Evolutionary conservation across 2,113 vertebrate species (phyloP).

Genomic region (Grantiella picta): DNA sequence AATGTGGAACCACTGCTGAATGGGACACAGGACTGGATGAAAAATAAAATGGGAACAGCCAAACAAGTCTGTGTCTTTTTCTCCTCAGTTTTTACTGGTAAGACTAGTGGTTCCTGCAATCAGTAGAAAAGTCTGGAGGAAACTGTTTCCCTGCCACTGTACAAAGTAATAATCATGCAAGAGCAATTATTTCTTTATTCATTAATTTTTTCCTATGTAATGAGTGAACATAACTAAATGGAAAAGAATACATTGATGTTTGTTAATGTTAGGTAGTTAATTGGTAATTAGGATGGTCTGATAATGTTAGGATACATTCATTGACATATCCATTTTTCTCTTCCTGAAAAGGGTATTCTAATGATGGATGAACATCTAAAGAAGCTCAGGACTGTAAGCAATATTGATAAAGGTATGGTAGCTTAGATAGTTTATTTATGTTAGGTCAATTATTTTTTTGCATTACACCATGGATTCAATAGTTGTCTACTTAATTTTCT

Average conservation of each 20-base stretch:
- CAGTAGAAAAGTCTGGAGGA: not conserved
- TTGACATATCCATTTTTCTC: not conserved
- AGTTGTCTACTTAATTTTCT: not conserved
- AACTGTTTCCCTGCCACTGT: not conserved
- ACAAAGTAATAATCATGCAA: not conserved
- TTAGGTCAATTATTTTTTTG: not conserved
- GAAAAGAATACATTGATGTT: not conserved
- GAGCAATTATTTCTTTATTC: not conserved
- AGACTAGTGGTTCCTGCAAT: not conserved
- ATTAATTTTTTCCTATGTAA: not conserved
- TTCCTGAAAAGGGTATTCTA: not conserved
- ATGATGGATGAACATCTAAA: not conserved
- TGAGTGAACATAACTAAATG: not conserved
- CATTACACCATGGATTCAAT: not conserved
- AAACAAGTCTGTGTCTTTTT: not conserved
- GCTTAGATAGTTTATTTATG: not conserved
- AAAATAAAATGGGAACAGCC: not conserved
- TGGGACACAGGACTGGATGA: not conserved
- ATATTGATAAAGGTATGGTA: not conserved
- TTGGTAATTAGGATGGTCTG: not conserved
- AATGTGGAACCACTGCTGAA: not conserved
- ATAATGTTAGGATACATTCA: not conserved
- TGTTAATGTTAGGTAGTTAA: not conserved
- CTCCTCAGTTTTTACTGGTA: not conserved
- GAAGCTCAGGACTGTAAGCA: not conserved